Percentiles rank a stretch among this genome's conserved stretches.
Conservation (phyloP, 1,140 invertebrate species). For the Bombus confusus region DNA sequence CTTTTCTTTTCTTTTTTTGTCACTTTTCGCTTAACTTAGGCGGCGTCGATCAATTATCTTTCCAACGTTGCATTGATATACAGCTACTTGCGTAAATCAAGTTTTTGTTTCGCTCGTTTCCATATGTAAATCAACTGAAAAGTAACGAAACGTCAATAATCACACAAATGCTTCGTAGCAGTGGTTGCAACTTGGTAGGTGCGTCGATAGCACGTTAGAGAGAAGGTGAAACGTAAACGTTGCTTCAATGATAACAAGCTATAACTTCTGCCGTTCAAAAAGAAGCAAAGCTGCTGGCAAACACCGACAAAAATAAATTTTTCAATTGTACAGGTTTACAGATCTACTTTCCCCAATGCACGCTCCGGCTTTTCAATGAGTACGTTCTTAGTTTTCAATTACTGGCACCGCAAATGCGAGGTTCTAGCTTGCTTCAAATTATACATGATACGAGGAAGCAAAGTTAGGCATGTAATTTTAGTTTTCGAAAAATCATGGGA, state of each 20-base stretch:
- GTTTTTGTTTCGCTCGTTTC: constrained; percentile 20
- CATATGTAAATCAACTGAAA: constrained; percentile 27
- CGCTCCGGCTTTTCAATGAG: not conserved
- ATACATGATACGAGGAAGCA: not conserved
- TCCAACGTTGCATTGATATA: not conserved
- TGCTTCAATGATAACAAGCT: not conserved
- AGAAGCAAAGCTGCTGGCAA: not conserved
- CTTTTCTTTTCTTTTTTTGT: not conserved
- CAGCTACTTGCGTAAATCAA: not conserved
- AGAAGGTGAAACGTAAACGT: constrained; percentile 17
- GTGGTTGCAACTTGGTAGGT: not conserved
- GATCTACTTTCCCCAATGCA: not conserved
- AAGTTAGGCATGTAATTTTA: not conserved
- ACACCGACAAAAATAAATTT: not conserved
- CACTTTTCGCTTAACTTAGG: not conserved
- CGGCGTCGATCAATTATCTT: constrained; percentile 22
- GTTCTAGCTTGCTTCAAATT: not conserved
- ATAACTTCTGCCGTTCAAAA: not conserved
- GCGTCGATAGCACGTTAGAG: not conserved
- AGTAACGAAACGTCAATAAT: not conserved
- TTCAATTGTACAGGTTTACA: not conserved
- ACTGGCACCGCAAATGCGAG: not conserved
- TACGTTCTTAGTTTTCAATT: not conserved
- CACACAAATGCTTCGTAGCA: not conserved
- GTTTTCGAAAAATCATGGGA: not conserved